Conservation (phyloP, 2,888 invertebrate genomes). For the Rapana venosa region DNA sequence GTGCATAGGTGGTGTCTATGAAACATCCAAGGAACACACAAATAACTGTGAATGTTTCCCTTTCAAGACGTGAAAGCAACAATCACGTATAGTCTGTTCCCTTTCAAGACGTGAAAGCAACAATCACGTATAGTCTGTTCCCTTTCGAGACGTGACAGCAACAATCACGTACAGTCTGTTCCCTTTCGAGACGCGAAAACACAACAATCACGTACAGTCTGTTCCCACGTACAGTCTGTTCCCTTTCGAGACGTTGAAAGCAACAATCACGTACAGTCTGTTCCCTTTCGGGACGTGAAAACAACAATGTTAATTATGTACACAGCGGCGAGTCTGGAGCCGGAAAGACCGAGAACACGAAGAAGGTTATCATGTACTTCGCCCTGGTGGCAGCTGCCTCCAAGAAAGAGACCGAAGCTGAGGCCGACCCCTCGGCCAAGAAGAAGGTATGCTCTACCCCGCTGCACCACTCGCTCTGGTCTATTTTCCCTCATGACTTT, state of each 20-base stretch:
- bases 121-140: background rate
- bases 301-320: background rate
- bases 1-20: too few relatives aligned
- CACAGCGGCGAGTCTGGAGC: constrained; percentile 97
- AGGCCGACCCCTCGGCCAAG: constrained; percentile 54
- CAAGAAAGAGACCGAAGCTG: constrained; percentile 63
- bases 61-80: too few relatives aligned
- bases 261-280: too few relatives aligned
- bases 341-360: constrained; percentile 99
- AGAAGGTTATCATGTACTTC: constrained; percentile 99
- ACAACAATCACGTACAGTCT: too few relatives aligned
- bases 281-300: background rate
- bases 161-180: too few relatives aligned
- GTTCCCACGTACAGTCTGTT: background rate
- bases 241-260: background rate
- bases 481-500: background rate
- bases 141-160: background rate
- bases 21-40: too few relatives aligned
- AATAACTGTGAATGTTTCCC: too few relatives aligned
- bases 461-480: background rate
- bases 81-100: too few relatives aligned
- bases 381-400: constrained; percentile 86
- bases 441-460: constrained; percentile 60
- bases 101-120: too few relatives aligned
- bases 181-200: too few relatives aligned